Conservation (phyloP, 2,113 vertebrate genomes). For the Rissa tridactyla region DNA sequence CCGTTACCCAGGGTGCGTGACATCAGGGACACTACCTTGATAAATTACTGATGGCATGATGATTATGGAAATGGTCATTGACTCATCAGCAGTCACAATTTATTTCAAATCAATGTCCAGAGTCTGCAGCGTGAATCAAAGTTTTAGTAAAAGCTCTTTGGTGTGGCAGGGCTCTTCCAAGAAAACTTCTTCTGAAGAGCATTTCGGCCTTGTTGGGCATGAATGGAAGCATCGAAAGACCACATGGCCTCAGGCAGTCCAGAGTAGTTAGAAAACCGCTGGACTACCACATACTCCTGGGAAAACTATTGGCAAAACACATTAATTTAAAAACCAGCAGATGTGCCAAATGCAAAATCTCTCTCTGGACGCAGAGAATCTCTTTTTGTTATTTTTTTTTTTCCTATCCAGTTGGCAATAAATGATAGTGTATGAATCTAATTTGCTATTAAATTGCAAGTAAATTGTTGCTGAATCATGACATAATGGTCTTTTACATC, state of each 20-base stretch:
- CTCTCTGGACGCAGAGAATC: constrained; percentile 3
- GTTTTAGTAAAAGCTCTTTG: constrained; percentile 76
- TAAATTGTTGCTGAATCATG: constrained; percentile 58
- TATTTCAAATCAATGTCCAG: constrained; percentile 79
- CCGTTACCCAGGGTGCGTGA: constrained; percentile 82
- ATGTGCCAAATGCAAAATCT: constrained; percentile 40
- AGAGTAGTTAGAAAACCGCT: constrained; percentile 59
- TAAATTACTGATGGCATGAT: constrained; percentile 85
- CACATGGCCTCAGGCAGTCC: constrained; percentile 59
- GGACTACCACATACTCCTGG: neutral
- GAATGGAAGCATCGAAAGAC: constrained; percentile 45
- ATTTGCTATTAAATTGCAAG: constrained; percentile 53
- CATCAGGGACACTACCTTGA: constrained; percentile 85
- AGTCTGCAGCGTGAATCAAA: constrained; percentile 69
- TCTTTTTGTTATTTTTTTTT: neutral
- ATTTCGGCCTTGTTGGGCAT: constrained; percentile 48
- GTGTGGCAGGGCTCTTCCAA: constrained; percentile 63
- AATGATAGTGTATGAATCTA: constrained; percentile 57
- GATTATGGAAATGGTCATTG: constrained; percentile 89
- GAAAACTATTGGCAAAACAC: constrained; percentile 41
- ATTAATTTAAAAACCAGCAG: constrained; percentile 60
- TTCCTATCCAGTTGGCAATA: constrained; percentile 40
- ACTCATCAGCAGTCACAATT: constrained; percentile 88
- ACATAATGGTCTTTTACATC: constrained; percentile 28
- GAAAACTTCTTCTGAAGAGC: constrained; percentile 64